Evolutionary conservation across 2,797 vertebrate genomes (phyloP).

Genomic region (Esox masquinongy): DNA sequence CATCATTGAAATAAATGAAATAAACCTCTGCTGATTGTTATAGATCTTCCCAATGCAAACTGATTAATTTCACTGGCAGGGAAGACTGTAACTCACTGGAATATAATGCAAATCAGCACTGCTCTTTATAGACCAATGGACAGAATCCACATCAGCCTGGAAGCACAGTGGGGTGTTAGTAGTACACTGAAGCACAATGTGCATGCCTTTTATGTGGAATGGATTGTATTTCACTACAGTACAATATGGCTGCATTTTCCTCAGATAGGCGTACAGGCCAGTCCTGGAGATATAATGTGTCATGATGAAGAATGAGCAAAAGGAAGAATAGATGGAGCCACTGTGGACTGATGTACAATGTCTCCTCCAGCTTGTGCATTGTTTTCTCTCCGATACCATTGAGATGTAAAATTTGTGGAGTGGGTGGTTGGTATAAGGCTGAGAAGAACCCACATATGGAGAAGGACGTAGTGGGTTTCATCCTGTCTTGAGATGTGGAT

Average conservation of each 20-base stretch:
- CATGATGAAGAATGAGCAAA: neutral
- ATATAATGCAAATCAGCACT: constrained; percentile 21
- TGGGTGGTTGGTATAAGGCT: neutral
- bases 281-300: constrained; percentile 10
- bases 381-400: neutral
- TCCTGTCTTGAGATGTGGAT: constrained; percentile 40
- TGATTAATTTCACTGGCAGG: constrained; percentile 28
- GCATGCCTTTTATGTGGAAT: constrained; percentile 16
- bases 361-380: neutral
- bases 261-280: constrained; percentile 1
- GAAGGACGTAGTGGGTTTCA: constrained; percentile 30
- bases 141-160: neutral
- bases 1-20: constrained; percentile 50
- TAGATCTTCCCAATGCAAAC: constrained; percentile 31
- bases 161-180: neutral
- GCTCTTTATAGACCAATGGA: constrained; percentile 22
- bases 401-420: constrained; percentile 13
- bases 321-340: neutral
- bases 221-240: neutral
- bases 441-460: constrained; percentile 13
- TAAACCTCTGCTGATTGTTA: constrained; percentile 31
- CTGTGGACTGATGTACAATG: neutral
- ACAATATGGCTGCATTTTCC: neutral
- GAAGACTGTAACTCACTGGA: constrained; percentile 10
- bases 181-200: constrained; percentile 27